phyloP scores from a whole-genome alignment of 2,888 invertebrate genomes.

The Sphaerophoria rueppellii region DNA sequence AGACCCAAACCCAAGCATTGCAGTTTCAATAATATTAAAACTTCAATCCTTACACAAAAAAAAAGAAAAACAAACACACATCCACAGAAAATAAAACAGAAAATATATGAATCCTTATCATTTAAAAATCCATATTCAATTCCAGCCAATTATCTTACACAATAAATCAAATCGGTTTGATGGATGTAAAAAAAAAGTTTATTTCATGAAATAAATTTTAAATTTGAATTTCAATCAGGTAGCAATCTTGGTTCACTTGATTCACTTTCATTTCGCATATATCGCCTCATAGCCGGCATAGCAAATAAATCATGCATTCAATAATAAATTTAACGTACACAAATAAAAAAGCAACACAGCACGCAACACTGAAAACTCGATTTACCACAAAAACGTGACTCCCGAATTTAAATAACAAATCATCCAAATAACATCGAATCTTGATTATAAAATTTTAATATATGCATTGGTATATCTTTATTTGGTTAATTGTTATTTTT shows the following conservation, averaged over 20 bases:
- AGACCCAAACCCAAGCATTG: too few species aligned
- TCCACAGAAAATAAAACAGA: not conserved
- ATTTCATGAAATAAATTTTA: conserved; percentile 33
- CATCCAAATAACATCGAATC: conserved; percentile 38
- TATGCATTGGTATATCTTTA: not conserved
- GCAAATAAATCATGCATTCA: conserved; percentile 62
- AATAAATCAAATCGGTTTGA: conserved; percentile 48
- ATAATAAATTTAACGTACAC: conserved; percentile 27
- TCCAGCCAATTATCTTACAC: not conserved
- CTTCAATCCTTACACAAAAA: too few species aligned
- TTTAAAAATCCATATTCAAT: conserved; percentile 22
- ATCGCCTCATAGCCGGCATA: conserved; percentile 16
- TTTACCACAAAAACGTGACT: conserved; percentile 56
- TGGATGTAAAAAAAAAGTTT: conserved; percentile 28
- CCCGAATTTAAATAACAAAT: conserved; percentile 57
- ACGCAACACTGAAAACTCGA: conserved; percentile 6
- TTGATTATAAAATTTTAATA: conserved; percentile 23
- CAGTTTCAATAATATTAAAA: too few species aligned
- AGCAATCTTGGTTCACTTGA: conserved; percentile 24
- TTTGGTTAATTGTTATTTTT: conserved; percentile 60
- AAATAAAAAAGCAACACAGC: not conserved
- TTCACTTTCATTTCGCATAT: conserved; percentile 7
- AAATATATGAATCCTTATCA: not conserved
- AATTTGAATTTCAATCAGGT: conserved; percentile 50
- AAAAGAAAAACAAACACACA: too few species aligned